Conservation (phyloP, 2,113 vertebrate species). For the Crotophaga sulcirostris region DNA sequence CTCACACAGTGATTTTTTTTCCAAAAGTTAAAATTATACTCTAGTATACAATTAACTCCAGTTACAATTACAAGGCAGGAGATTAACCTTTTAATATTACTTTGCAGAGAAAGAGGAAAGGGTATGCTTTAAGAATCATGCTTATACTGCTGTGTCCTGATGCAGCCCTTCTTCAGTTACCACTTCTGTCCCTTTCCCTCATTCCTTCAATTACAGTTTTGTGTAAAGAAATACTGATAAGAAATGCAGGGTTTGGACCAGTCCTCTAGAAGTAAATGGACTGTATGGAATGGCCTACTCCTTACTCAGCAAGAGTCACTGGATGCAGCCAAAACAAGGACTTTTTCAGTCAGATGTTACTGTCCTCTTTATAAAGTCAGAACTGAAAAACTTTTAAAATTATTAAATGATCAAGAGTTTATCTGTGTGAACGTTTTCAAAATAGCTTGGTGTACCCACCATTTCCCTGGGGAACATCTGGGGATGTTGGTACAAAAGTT, state of each 20-base stretch:
- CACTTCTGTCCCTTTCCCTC: neutral
- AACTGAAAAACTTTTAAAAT: neutral
- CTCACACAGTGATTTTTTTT: neutral
- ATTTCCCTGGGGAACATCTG: neutral
- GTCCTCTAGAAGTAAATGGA: neutral
- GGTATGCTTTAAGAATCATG: neutral
- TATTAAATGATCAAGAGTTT: neutral
- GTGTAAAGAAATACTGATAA: neutral
- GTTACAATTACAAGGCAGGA: neutral
- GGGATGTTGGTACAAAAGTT: neutral
- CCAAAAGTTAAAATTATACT: neutral
- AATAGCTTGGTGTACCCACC: neutral
- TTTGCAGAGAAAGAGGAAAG: neutral
- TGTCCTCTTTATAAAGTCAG: neutral
- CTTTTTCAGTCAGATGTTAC: neutral
- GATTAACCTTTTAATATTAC: neutral
- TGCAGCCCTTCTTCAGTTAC: neutral
- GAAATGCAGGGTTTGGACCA: neutral
- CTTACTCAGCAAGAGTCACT: neutral
- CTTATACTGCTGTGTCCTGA: neutral
- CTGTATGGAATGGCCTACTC: neutral
- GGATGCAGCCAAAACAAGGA: neutral
- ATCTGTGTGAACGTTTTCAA: neutral
- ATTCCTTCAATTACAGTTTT: neutral
- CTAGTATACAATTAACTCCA: neutral